Conservation (phyloP, 2,113 vertebrate genomes). For the Rousettus leschenaultii region DNA sequence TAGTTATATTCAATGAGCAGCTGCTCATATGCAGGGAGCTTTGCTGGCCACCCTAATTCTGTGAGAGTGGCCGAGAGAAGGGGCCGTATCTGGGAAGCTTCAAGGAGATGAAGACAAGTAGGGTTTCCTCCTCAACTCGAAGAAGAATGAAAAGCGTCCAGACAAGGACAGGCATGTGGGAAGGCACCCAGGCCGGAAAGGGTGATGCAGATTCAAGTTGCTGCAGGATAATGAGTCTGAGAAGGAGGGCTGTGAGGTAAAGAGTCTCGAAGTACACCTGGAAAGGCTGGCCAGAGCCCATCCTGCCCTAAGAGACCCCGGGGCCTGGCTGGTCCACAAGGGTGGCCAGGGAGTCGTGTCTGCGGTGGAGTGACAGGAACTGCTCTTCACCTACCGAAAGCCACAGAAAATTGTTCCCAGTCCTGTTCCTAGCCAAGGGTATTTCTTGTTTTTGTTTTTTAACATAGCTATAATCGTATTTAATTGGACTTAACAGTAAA, state of each 20-base stretch:
- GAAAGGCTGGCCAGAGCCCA: not conserved
- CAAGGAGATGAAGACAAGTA: not conserved
- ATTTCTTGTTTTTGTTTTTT: not conserved
- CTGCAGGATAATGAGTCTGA: not conserved
- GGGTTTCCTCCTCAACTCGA: not conserved
- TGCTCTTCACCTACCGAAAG: not conserved
- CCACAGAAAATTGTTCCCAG: not conserved
- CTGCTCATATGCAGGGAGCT: no score
- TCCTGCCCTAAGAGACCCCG: fast-evolving
- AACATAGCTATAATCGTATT: not conserved
- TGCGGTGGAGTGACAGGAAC: fast-evolving
- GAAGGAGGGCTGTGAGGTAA: not conserved
- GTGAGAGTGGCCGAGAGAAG: not conserved
- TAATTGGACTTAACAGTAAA: constrained; percentile 37
- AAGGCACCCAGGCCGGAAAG: not conserved
- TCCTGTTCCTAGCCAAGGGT: not conserved
- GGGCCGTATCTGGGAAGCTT: not conserved
- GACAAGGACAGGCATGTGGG: not conserved
- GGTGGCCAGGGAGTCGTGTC: not conserved
- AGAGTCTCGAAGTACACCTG: not conserved
- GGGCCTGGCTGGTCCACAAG: not conserved
- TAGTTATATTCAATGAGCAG: fast-evolving
- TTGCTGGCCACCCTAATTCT: fast-evolving
- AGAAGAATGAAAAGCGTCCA: not conserved
- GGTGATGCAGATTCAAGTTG: not conserved